Evolutionary conservation across 2,113 vertebrate genomes (phyloP).

Genomic region (Indicator maculatus): DNA sequence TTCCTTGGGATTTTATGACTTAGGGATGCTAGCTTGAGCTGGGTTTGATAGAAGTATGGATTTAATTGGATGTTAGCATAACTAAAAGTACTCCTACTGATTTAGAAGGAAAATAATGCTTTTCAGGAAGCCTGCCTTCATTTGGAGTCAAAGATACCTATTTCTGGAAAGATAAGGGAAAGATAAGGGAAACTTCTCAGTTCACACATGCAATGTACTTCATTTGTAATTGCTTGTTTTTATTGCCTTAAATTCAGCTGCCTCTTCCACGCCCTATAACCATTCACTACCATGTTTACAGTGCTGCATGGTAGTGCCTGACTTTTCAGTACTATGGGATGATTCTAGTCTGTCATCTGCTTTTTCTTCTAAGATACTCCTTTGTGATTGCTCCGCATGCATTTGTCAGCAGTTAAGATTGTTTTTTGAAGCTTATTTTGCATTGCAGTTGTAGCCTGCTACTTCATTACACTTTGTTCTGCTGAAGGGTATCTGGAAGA

Average conservation of each 20-base stretch:
- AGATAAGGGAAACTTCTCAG: neutral
- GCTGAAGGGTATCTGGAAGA: neutral
- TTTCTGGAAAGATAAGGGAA: constrained; percentile 7
- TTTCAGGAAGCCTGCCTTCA: neutral
- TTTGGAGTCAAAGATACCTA: neutral
- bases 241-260: neutral
- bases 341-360: constrained; percentile 5
- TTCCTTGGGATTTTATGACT: neutral
- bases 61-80: neutral
- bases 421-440: constrained; percentile 3
- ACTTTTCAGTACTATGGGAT: neutral
- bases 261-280: neutral
- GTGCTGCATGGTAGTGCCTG: neutral
- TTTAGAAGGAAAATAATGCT: neutral
- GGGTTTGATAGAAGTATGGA: neutral
- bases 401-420: neutral
- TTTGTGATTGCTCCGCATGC: constrained; percentile 8
- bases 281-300: neutral
- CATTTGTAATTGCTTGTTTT: neutral
- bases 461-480: neutral
- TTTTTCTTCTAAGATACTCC: neutral
- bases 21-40: neutral
- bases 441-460: neutral
- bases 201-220: neutral
- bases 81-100: neutral